These are phyloP conservation scores for Eidolon dupreanum DNA, from an alignment of 2,797 vertebrate genomes.

Conservation along the genomic window DNA sequence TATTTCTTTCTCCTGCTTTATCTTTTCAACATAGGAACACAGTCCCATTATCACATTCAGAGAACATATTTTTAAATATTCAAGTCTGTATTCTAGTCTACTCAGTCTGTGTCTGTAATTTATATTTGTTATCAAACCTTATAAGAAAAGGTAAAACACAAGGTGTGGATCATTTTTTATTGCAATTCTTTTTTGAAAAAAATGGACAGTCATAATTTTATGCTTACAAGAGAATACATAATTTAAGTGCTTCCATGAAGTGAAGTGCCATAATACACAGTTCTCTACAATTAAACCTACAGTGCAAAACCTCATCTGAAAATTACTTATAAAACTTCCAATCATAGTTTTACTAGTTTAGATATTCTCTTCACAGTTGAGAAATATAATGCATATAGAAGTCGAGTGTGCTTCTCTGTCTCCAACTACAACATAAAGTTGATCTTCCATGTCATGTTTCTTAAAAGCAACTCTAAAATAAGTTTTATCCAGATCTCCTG, in stretches of 20 bases:
- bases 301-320: constrained; percentile 60
- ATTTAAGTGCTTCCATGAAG: constrained; percentile 42
- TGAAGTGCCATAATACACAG: background rate
- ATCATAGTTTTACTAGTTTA: constrained; percentile 68
- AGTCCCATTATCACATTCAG: background rate
- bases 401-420: constrained; percentile 64
- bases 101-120: background rate
- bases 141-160: background rate
- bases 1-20: background rate
- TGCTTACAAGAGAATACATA: background rate
- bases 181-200: background rate
- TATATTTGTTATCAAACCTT: background rate
- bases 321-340: constrained; percentile 67
- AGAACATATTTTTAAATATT: constrained; percentile 28
- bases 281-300: constrained; percentile 56
- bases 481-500: constrained; percentile 77
- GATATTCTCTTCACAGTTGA: constrained; percentile 65
- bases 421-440: constrained; percentile 80
- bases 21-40: background rate
- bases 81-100: background rate
- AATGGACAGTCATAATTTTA: background rate
- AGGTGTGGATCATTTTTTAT: background rate
- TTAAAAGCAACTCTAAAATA: constrained; percentile 81
- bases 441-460: constrained; percentile 82
- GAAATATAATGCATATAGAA: constrained; percentile 67